Evolutionary conservation across 2,113 vertebrate species (phyloP), one percentile per base, ranked within the genome.

Genomic region (Mola mola): DNA sequence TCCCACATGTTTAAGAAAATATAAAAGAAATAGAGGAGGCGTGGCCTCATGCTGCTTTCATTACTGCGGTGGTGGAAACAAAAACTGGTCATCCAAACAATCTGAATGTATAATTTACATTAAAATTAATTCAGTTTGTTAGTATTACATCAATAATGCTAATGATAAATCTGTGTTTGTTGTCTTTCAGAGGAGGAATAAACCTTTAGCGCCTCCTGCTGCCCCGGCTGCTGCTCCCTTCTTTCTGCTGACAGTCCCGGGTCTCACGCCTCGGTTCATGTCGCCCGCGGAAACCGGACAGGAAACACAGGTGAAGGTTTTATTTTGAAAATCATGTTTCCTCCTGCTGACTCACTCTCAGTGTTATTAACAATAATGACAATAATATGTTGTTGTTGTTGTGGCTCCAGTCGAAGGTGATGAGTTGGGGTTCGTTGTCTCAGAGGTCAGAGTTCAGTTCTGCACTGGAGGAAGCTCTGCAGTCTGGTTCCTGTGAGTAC

Each of bases 211-310:
- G 50, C 93, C 95, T 25, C 96, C 95, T 1, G 93, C 90, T 79
- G 88, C 94, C 68, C 93, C 95, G 0, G 90, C 92, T 59, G 88
- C 94, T 0, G 95, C 94, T 1, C 96, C 96, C 2, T 99, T 98
- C 89, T 98, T 98, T 79, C 94, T 98, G 69, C 96, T 96, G 24
- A 98, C 96, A 0, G 31, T 96, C 87, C 92, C 97, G 42, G 97
- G 97, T 36, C 93, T 99, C 37, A 87, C 93, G 2, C 95, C 97
- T 11, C 92, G 56, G 34, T 98, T 95, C 1, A 34, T 81, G 41
- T 21, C 64, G 5, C 86, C 91, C 56, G 16, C 60, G 52, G 10
- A 87, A 66, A 68, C 50, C 0, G 25, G 65, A 6, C 16, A 61
- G 6, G 38, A 75, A 44, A 4, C 33, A 3, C 58, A 86, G 86